These are phyloP conservation scores for Ganaspis sp. DNA, from an alignment of 1,140 invertebrate species.

Conservation along the genomic window DNA sequence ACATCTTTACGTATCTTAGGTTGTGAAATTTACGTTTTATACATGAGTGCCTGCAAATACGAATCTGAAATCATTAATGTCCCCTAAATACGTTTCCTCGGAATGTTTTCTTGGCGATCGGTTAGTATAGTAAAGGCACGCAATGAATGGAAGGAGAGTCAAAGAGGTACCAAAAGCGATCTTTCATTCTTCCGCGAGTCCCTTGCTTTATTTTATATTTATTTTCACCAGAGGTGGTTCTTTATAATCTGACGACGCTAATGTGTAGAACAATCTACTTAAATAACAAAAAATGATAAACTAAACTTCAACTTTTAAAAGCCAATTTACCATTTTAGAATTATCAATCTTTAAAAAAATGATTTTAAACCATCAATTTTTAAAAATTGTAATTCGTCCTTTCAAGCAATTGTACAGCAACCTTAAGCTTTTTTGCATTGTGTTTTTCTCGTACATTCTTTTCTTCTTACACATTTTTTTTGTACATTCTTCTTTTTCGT, in stretches of 20 bases:
- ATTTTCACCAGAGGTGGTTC: not conserved
- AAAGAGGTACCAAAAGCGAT: conserved; percentile 59
- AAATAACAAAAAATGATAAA: conserved; percentile 18
- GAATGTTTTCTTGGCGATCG: conserved; percentile 61
- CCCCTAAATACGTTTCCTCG: conserved; percentile 52
- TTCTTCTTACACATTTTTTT: conserved; percentile 20
- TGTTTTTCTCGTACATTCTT: not conserved
- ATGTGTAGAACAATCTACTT: not conserved
- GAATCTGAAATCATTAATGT: not conserved
- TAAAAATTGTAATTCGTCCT: conserved; percentile 30
- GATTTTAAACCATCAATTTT: too few relatives aligned
- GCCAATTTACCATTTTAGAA: conserved; percentile 28
- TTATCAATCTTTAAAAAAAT: conserved; percentile 39
- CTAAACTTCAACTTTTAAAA: not conserved
- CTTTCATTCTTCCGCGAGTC: conserved; percentile 19
- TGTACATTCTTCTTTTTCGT: not conserved
- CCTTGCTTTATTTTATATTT: not conserved
- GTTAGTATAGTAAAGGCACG: conserved; percentile 69
- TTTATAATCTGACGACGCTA: not conserved
- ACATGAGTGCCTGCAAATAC: conserved; percentile 14
- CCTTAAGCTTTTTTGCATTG: conserved; percentile 32
- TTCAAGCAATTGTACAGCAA: not conserved
- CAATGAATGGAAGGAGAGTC: conserved; percentile 68
- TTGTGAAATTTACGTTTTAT: not conserved
- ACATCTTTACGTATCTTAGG: conserved; percentile 7